Evolutionary conservation across 2,797 vertebrate genomes (phyloP).

Genomic region (Myotis pilosus): DNA sequence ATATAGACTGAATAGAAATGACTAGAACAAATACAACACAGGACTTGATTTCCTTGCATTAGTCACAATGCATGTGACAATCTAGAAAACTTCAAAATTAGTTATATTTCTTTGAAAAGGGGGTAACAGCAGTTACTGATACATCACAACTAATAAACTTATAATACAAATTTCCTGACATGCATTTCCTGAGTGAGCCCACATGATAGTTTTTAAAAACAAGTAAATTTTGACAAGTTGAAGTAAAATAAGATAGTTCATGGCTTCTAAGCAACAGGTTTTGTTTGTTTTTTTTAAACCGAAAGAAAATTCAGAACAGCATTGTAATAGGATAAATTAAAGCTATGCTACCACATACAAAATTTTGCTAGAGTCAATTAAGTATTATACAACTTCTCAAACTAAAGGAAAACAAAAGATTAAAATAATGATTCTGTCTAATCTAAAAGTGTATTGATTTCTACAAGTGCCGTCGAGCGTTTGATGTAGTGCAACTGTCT

Average conservation of each 20-base stretch:
- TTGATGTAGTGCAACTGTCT: conserved; percentile 77
- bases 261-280: conserved; percentile 79
- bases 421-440: conserved; percentile 67
- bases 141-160: conserved; percentile 83
- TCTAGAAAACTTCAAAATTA: conserved; percentile 82
- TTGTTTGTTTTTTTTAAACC: conserved; percentile 69
- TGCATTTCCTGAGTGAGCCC: conserved; percentile 87
- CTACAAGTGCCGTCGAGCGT: conserved; percentile 70
- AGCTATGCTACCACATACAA: conserved; percentile 78
- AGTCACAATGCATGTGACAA: conserved; percentile 82
- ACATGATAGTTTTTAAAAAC: conserved; percentile 82
- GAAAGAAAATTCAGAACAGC: conserved; percentile 73
- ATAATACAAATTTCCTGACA: conserved; percentile 85
- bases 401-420: conserved; percentile 60
- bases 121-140: conserved; percentile 84
- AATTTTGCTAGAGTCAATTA: conserved; percentile 76
- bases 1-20: conserved; percentile 83
- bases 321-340: conserved; percentile 76
- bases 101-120: conserved; percentile 80
- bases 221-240: conserved; percentile 80
- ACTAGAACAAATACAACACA: conserved; percentile 85
- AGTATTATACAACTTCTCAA: conserved; percentile 67
- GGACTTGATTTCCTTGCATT: conserved; percentile 80
- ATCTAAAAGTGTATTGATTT: conserved; percentile 63
- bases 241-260: conserved; percentile 81